A percentile compares a stretch with the other conserved stretches of the same genome.
phyloP scores from a whole-genome alignment of 2,113 vertebrate species.

The Lophura nycthemera region DNA sequence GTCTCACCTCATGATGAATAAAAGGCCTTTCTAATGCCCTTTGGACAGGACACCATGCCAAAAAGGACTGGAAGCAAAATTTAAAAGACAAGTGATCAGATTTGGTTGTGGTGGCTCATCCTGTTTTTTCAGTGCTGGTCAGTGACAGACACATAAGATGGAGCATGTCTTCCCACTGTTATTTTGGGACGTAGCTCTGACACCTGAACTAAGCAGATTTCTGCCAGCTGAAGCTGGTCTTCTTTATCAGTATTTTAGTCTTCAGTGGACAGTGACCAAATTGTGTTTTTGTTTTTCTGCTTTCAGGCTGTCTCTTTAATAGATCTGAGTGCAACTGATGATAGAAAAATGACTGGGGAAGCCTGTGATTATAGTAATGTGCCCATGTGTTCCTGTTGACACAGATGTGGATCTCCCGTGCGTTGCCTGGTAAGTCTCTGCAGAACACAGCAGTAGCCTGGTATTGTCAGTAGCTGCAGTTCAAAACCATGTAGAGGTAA shows the following conservation, averaged over 20 bases:
- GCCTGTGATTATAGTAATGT: neutral
- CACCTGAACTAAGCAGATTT: neutral
- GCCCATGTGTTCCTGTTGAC: neutral
- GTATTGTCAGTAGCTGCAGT: neutral
- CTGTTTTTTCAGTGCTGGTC: neutral
- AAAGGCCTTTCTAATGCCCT: constrained; percentile 28
- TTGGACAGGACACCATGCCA: neutral
- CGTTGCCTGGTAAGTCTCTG: neutral
- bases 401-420: neutral
- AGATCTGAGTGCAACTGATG: neutral
- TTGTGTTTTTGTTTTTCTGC: neutral
- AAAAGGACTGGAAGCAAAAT: constrained; percentile 28
- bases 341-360: neutral
- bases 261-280: neutral
- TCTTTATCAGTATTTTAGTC: neutral
- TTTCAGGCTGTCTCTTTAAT: neutral
- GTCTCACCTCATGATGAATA: neutral
- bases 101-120: neutral
- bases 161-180: constrained; percentile 13
- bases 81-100: constrained; percentile 38
- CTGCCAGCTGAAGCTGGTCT: neutral
- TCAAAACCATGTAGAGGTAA: neutral
- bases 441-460: neutral
- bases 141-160: neutral
- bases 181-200: neutral